These are phyloP conservation scores for Ambastaia sidthimunki DNA, from an alignment of 2,797 vertebrate genomes.

Conservation along the genomic window DNA sequence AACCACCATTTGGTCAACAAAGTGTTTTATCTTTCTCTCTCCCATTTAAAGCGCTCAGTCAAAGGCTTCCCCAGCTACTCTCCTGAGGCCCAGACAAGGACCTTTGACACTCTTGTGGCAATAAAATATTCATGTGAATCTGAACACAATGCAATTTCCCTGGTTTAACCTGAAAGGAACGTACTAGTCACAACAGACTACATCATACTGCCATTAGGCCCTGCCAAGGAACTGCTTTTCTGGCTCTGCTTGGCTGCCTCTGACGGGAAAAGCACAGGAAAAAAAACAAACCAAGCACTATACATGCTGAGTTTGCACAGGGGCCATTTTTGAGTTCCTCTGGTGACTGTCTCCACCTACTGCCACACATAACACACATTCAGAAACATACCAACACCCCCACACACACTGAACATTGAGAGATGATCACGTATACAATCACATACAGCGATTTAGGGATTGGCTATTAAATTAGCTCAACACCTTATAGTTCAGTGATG, in stretches of 20 bases:
- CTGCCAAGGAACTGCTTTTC: conserved; percentile 85
- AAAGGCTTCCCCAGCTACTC: conserved; percentile 46
- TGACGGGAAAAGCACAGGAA: conserved; percentile 75
- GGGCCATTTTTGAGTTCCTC: conserved; percentile 80
- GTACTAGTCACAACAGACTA: conserved; percentile 88
- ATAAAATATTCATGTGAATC: conserved; percentile 83
- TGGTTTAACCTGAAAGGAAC: conserved; percentile 88
- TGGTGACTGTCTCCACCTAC: conserved; percentile 65
- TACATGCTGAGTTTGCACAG: conserved; percentile 73
- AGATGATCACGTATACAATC: neutral
- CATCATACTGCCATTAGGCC: conserved; percentile 83
- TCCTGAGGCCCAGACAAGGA: conserved; percentile 72
- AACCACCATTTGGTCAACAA: conserved; percentile 57
- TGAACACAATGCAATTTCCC: conserved; percentile 87
- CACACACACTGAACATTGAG: conserved; percentile 7
- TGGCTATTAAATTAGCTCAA: conserved; percentile 62
- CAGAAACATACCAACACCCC: conserved; percentile 47
- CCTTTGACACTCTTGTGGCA: conserved; percentile 82
- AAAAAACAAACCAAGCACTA: conserved; percentile 67
- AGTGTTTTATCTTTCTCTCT: conserved; percentile 69
- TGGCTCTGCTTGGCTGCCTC: conserved; percentile 73
- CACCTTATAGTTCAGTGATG: conserved; percentile 81
- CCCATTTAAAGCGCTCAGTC: conserved; percentile 46
- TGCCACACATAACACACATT: conserved; percentile 52
- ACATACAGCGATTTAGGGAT: conserved; percentile 37